Evolutionary conservation across 2,113 vertebrate genomes (phyloP).

Genomic region (Neopipo cinnamomea): DNA sequence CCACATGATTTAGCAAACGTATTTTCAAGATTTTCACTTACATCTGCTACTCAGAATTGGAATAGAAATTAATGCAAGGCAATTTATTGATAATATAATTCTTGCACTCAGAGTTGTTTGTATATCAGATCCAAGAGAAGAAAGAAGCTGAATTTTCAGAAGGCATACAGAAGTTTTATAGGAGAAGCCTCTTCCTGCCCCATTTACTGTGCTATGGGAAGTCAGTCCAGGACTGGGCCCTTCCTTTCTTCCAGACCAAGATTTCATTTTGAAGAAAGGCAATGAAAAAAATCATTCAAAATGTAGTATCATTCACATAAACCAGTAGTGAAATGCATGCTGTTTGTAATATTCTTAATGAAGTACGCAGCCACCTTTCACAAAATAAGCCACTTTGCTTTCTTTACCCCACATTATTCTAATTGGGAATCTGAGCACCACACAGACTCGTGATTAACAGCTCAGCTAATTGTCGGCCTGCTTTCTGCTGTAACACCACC

Average conservation of each 20-base stretch:
- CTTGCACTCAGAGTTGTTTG: neutral
- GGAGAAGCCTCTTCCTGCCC: neutral
- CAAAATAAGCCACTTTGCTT: neutral
- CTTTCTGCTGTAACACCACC: neutral
- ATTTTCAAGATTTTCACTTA: constrained; percentile 72
- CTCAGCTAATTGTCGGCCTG: constrained; percentile 23
- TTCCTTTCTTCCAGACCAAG: neutral
- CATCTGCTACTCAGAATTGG: constrained; percentile 36
- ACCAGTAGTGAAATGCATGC: neutral
- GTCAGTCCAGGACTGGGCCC: neutral
- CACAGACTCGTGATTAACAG: neutral
- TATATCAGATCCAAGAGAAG: neutral
- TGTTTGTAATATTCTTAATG: neutral
- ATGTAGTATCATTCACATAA: neutral
- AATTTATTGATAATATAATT: neutral
- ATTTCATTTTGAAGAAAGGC: neutral
- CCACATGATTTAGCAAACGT: constrained; percentile 80
- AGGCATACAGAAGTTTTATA: neutral
- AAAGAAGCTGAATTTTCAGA: neutral
- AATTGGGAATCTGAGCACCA: neutral
- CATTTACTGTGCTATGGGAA: neutral
- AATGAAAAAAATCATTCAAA: neutral
- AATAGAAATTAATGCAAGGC: constrained; percentile 51
- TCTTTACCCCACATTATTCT: neutral
- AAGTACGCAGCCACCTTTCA: neutral